These are phyloP conservation scores for Ganaspis sp. DNA, from an alignment of 1,140 invertebrate species.

Conservation along the genomic window DNA sequence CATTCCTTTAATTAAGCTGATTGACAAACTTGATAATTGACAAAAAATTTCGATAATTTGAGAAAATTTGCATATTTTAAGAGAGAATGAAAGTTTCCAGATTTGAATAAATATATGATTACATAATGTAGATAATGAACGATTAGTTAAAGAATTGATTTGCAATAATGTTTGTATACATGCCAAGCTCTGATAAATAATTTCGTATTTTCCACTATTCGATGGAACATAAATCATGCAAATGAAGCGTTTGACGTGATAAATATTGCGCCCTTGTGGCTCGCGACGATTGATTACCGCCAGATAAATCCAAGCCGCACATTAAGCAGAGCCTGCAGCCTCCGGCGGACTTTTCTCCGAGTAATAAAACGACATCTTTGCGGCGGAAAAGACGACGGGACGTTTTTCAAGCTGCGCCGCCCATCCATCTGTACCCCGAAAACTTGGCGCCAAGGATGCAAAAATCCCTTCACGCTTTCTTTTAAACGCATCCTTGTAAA, in stretches of 20 bases:
- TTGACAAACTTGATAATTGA: no score
- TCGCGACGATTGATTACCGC: conserved; percentile 70
- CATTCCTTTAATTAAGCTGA: no score
- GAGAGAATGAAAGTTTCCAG: no score
- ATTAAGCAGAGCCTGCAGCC: conserved; percentile 59
- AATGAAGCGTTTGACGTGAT: conserved; percentile 72
- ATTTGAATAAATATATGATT: no score
- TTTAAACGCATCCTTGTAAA: conserved; percentile 34
- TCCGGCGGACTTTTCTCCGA: conserved; percentile 58
- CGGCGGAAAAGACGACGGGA: conserved; percentile 55
- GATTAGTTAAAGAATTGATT: not conserved
- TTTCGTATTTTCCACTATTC: conserved; percentile 45
- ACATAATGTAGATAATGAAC: not conserved
- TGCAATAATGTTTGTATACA: not conserved
- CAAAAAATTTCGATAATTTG: no score
- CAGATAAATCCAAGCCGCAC: conserved; percentile 70
- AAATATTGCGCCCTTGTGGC: conserved; percentile 67
- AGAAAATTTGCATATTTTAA: no score
- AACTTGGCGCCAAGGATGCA: conserved; percentile 49
- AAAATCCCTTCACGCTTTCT: not conserved
- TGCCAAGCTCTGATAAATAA: conserved; percentile 7
- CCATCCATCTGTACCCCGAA: conserved; percentile 54
- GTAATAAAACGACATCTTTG: conserved; percentile 70
- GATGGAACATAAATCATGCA: conserved; percentile 69
- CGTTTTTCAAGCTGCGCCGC: conserved; percentile 64